Conservation (phyloP, 2,888 invertebrate species). For the Drosophila subquinaria region DNA sequence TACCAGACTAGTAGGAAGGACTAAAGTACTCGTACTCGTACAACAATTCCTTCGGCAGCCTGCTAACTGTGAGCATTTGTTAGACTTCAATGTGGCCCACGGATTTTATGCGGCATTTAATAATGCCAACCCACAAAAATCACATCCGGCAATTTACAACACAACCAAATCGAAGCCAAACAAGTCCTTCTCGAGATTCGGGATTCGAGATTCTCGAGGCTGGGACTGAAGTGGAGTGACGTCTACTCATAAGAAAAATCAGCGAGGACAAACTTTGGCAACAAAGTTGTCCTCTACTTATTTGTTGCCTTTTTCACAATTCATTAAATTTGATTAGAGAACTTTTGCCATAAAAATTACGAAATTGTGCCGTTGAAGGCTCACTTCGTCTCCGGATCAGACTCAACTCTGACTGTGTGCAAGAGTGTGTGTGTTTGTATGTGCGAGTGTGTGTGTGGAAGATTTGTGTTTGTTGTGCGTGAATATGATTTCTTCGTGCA, state of each 20-base stretch:
- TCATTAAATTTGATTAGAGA: conserved; percentile 83
- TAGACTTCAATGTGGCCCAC: conserved; percentile 69
- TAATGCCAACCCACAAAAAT: conserved; percentile 80
- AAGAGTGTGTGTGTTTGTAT: conserved; percentile 19
- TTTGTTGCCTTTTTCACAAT: conserved; percentile 83
- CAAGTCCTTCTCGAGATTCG: conserved; percentile 31
- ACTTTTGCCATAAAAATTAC: conserved; percentile 83
- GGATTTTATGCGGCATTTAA: conserved; percentile 81
- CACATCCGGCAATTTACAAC: conserved; percentile 80
- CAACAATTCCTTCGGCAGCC: conserved; percentile 68
- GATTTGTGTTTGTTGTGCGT: conserved; percentile 80
- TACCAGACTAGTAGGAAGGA: neutral
- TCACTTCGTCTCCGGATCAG: conserved; percentile 63
- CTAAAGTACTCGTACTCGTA: conserved; percentile 14
- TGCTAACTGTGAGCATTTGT: conserved; percentile 77
- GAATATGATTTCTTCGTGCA: conserved; percentile 76
- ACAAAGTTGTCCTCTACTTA: conserved; percentile 77
- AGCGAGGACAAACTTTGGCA: conserved; percentile 74
- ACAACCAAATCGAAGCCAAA: conserved; percentile 71
- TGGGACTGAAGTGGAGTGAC: conserved; percentile 47
- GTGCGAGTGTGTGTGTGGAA: conserved; percentile 35
- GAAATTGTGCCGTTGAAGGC: conserved; percentile 83
- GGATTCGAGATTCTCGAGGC: conserved; percentile 14
- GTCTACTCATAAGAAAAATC: conserved; percentile 77
- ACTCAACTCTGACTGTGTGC: conserved; percentile 36